phyloP scores from a whole-genome alignment of 1,140 invertebrate species.

The Tetragnatha versicolor region DNA sequence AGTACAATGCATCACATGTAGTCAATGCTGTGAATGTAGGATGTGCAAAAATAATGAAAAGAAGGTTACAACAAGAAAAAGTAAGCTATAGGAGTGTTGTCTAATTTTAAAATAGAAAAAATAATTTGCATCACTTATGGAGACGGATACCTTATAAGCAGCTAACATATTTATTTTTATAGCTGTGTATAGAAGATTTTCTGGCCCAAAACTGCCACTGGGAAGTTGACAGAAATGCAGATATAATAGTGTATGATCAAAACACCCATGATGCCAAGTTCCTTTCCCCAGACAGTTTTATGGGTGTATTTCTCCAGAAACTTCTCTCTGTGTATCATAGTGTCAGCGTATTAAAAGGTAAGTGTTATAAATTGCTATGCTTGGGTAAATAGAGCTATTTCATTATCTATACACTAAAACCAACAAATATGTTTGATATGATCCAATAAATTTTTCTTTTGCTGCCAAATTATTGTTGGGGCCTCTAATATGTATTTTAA shows the following conservation, averaged over 20 bases:
- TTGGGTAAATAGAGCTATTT: no score
- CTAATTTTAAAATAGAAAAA: no score
- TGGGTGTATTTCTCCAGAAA: conserved; percentile 67
- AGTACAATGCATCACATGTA: conserved; percentile 70
- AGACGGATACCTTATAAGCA: no score
- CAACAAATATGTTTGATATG: no score
- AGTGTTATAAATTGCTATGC: no score
- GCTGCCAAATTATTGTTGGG: no score
- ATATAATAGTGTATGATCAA: conserved; percentile 70
- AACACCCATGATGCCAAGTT: conserved; percentile 63
- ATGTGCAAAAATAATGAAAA: conserved; percentile 71
- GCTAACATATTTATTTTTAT: background rate
- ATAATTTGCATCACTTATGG: no score
- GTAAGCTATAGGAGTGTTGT: conserved; percentile 59
- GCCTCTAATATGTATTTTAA: no score
- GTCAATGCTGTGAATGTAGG: conserved; percentile 69
- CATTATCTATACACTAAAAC: no score
- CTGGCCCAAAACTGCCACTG: conserved; percentile 67
- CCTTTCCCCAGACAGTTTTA: conserved; percentile 67
- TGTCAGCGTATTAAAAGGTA: conserved; percentile 68
- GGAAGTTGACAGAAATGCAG: conserved; percentile 64
- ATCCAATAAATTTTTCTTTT: no score
- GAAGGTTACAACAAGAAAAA: conserved; percentile 69
- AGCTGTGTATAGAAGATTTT: conserved; percentile 64
- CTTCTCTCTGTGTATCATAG: conserved; percentile 65